Evolutionary conservation across 2,797 vertebrate genomes (phyloP), one percentile per base, ranked within the genome.

Genomic region (Sorex maritimensis): DNA sequence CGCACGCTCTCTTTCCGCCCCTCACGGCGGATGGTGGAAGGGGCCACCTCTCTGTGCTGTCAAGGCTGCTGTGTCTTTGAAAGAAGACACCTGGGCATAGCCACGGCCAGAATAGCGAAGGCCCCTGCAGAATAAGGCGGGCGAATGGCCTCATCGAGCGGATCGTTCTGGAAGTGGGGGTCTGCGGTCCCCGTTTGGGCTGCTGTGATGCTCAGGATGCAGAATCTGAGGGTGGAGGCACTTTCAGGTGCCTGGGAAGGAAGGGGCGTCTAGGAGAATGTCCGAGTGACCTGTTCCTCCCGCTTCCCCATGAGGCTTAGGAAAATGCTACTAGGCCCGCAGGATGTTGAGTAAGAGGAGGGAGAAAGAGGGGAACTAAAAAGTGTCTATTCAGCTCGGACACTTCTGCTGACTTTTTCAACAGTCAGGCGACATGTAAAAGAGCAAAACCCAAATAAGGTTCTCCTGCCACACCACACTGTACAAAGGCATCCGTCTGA

Each of bases 341-440:
- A 97, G 96, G 97, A 96, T 97, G 96, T 98, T 98, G 97, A 89
- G 97, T 94, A 98, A 98, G 96, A 97, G 97, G 85, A 61, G n/a
- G 83, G 26, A 80, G 65, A 63, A 61, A 92, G 96, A 97, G 73
- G 90, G 92, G 98, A 98, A 98, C 97, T 96, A 94, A 92, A 95
- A 97, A 87, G 12, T 96, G 81, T 85, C 69, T 85, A 41, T 86
- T 97, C 94, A 96, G 94, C 81, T 68, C 92, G 63, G 55, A 68
- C n/a, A 63, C 81, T 97, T 95, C 92, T 97, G 96, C 95, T 96
- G 92, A 96, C 89, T 93, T 96, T 97, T 96, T 73, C 90, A 77
- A 26, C 82, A 63, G 94, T 38, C 96, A 96, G 17, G 88, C 94
- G 95, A 94, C 73, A 78, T 23, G 52, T 55, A n/a, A 49, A 95